Conservation (phyloP, 2,113 vertebrate species). For the Antechinus flavipes region DNA sequence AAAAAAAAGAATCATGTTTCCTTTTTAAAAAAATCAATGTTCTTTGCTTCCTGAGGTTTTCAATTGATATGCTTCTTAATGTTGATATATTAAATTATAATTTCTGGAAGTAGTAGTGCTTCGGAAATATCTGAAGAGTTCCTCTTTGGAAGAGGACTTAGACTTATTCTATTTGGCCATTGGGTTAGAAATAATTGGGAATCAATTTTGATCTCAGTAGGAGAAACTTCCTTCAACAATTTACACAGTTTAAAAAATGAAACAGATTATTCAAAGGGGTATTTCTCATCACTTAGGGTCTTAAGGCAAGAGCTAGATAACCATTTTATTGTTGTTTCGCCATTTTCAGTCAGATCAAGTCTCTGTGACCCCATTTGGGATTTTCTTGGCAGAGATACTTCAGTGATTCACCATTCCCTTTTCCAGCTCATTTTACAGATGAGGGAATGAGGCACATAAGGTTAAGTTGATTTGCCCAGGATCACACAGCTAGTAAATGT, state of each 20-base stretch:
- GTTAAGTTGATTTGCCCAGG: neutral
- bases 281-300: neutral
- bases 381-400: neutral
- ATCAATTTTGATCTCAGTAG: neutral
- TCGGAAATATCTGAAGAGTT: neutral
- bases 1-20: conserved; percentile 11
- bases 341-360: neutral
- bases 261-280: neutral
- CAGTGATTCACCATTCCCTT: neutral
- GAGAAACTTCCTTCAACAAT: neutral
- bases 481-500: neutral
- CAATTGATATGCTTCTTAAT: neutral
- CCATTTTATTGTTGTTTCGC: neutral
- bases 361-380: neutral
- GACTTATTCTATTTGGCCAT: neutral
- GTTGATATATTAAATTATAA: conserved; percentile 7
- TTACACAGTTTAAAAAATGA: neutral
- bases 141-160: neutral
- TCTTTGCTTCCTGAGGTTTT: conserved; percentile 6
- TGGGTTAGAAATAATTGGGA: neutral
- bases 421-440: neutral
- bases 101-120: neutral
- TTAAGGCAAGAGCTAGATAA: neutral
- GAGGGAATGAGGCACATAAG: neutral
- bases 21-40: conserved; percentile 16